These are phyloP conservation scores for Spheniscus mendiculus DNA, from an alignment of 2,113 vertebrate genomes.

Conservation along the genomic window DNA sequence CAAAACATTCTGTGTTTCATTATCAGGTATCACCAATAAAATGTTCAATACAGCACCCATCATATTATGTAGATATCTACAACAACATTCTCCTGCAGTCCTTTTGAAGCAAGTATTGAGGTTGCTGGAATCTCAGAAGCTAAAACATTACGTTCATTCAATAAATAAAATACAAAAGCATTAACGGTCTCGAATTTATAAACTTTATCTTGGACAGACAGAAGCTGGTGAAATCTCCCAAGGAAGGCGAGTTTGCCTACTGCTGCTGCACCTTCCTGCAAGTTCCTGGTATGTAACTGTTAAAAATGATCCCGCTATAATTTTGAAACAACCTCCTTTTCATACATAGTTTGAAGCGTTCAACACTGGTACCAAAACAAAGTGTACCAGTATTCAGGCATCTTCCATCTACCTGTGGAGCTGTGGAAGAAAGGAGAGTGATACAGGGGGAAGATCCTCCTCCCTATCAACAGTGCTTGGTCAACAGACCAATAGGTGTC, in stretches of 20 bases:
- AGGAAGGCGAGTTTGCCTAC: background rate
- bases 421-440: background rate
- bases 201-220: background rate
- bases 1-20: background rate
- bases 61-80: background rate
- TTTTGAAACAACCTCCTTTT: background rate
- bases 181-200: background rate
- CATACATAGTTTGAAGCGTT: background rate
- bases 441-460: background rate
- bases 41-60: background rate
- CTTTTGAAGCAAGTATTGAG: background rate
- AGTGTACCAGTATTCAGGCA: background rate
- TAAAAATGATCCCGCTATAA: background rate
- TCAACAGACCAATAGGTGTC: background rate
- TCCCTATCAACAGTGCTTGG: background rate
- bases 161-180: background rate
- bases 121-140: background rate
- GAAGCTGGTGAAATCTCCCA: background rate
- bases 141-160: background rate
- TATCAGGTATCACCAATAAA: background rate
- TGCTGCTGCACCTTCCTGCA: background rate
- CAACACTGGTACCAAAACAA: background rate
- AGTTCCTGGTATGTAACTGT: background rate
- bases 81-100: background rate
- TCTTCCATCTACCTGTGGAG: rapidly evolving